Evolutionary conservation across 2,113 vertebrate genomes (phyloP), one percentile per base, ranked within the genome.

Genomic region (Alexandromys fortis): DNA sequence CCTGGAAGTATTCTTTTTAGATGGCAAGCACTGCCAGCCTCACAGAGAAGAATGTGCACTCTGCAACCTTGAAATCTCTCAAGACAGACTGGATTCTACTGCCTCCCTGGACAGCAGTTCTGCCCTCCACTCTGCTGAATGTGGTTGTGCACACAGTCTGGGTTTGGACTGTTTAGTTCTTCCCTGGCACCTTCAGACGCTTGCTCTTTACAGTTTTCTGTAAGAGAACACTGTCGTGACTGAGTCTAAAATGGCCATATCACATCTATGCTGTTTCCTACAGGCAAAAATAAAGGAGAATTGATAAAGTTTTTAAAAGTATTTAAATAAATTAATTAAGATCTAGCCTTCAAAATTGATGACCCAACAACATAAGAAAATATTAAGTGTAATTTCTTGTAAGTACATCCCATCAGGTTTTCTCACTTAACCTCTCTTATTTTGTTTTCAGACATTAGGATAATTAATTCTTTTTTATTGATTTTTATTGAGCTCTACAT

Each of bases 361-460:
- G 10, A 2, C 0, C 0, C 9, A 89, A 70, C 14, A n/a, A 2
- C 0, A 63, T 0, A 79, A 19, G 28, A 47, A 94, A 65, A 63
- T 33, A 28, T 35, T 52, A 79, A 85, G 0, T 6, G 10, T 90
- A 77, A 77, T 35, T 26, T 0, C 12, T 1, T 49, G 0, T 67
- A 82, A 94, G 95, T 94, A 4, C 94, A 90, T 45, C 47, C 33
- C 17, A 91, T 17, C 5, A 63, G 52, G 0, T 33, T 79, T 96
- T 92, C 30, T 45, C 30, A 33, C 30, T 92, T 77, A 14, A 97
- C 73, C 0, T 68, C 33, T 33, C 24, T 95, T 58, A 21, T 4
- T 52, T 83, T 82, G 33, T 3, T 26, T 97, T 95, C 52, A 78
- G 0, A 28, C 16, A 93, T 94, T 87, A 78, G 88, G 42, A 94